A percentile compares a stretch with the other conserved stretches of the same genome.
Evolutionary conservation across 2,797 vertebrate genomes (phyloP).

Genomic region (Gobionotothen gibberifrons): DNA sequence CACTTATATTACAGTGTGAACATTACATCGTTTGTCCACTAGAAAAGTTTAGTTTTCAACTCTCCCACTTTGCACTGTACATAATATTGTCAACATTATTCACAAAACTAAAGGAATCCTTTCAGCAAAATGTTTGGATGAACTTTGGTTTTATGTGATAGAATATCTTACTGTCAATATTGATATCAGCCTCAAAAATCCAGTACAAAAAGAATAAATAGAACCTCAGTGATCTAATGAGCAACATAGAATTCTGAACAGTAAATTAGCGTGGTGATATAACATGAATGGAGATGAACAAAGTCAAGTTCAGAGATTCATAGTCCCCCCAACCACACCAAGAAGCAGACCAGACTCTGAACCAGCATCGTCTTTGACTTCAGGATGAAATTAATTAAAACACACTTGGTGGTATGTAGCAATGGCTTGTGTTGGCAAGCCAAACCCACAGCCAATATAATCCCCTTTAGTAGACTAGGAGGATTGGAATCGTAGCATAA

Average conservation of each 20-base stretch:
- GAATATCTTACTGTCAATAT: background rate
- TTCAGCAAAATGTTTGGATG: background rate
- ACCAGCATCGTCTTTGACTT: constrained; percentile 20
- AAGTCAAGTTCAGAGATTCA: constrained; percentile 24
- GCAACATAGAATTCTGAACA: background rate
- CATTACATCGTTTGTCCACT: background rate
- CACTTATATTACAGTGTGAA: background rate
- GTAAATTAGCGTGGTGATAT: background rate
- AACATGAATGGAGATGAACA: background rate
- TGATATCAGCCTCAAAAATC: background rate
- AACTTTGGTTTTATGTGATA: background rate
- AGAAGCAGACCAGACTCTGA: constrained; percentile 17
- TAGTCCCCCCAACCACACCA: constrained; percentile 4
- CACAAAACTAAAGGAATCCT: background rate
- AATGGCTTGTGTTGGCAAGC: constrained; percentile 42
- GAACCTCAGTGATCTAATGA: background rate
- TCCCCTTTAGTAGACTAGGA: constrained; percentile 30
- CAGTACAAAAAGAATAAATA: background rate
- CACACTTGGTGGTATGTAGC: constrained; percentile 46
- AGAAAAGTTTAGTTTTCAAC: background rate
- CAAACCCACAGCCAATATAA: constrained; percentile 38
- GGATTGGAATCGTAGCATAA: constrained; percentile 18
- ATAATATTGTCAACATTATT: background rate
- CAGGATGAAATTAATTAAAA: constrained; percentile 41
- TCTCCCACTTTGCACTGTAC: background rate